Base-by-base conservation (phyloP, 2,113 vertebrate species). In the Otolemur garnettii region DNA sequence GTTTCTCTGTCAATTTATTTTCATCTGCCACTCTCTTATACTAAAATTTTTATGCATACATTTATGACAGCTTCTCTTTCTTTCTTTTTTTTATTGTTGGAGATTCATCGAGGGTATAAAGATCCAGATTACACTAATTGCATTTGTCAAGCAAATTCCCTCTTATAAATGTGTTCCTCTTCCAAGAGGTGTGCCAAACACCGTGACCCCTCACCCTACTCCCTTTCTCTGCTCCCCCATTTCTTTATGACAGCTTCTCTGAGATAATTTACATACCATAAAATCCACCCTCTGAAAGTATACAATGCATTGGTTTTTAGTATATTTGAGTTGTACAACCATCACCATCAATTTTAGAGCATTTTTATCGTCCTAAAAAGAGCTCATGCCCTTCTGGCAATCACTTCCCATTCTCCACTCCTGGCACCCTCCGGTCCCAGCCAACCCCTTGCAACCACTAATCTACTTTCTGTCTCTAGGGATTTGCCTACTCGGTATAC, bases 311-410 rank as follows among this genome's bases (percentile, higher is more conserved):
- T 81, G 2, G 1, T 42, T 88, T 95, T 90, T n/a, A 45, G 77
- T 55, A 64, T 53, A 62, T 22, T 85, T 62, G 19, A 94, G 57
- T 28, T 83, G 35, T 59, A 11, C 21, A 83, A 35, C n/a, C 64
- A 90, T 33, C 8, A 93, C 45, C 15, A 22, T 3, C 75, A 86
- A 33, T 38, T 87, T 33, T 38, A 59, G 62, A 92, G 38, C 28
- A 77, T 35, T 64, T 87, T 87, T 18, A 72, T 95, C 50, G 55
- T 21, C 38, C 17, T 53, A 19, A 60, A 91, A 87, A 66, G n/a
- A 90, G 59, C 42, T 18, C 55, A 57, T 1, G 24, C 21, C 7
- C 9, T 13, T 42, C 1, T 83, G 83, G 75, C 2, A 62, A 26
- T 75, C 64, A 89, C 35, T 50, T 50, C 30, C 60, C 21, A 30